Base-by-base conservation (phyloP, 2,888 invertebrate species). In the Phortica okadai region DNA sequence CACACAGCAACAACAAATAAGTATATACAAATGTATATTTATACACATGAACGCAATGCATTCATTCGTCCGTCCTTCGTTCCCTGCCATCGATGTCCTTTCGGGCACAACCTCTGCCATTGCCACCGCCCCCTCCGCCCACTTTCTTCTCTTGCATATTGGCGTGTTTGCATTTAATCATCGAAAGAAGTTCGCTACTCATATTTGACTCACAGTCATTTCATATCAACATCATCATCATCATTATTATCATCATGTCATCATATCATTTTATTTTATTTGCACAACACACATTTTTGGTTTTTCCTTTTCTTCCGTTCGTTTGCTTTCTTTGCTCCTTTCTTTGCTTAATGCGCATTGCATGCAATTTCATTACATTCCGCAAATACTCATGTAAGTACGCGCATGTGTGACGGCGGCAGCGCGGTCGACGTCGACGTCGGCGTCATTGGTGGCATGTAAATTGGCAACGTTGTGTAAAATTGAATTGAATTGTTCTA, bases 131-230 rank as follows among this genome's bases (percentile, higher is more conserved):
- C 7, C 59, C 2, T 1, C 59, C 16, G n/a, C 50, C 14, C 50
- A 50, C 14, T 8, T 50, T 11, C 50, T 50, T 50, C 14, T 33
- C 64, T 64, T 64, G 64, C 85, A 86, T 87, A 85, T 87, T 87
- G 87, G 86, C 85, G 86, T 85, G 85, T 85, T 85, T 83, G 87
- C 85, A 86, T 87, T 85, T 88, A 88, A 88, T 88, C 88, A 88
- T 86, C 84, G 88, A 88, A 88, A 87, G 82, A 77, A 74, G 77
- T 79, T 75, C 76, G 44, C 67, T 42, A 42, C 67, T 67, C 67
- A 44, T n/a, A 67, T 67, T 44, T 59, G 59, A 59, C 21, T 59
- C 59, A 7, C 59, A n/a, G 21, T 59, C 59, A 21, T 21, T 59
- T 16, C 16, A 59, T 59, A 8, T 16, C 59, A 59, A 11, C n/a